Conservation (phyloP, 2,888 invertebrate species). For the Lacanobia wlatinum region DNA sequence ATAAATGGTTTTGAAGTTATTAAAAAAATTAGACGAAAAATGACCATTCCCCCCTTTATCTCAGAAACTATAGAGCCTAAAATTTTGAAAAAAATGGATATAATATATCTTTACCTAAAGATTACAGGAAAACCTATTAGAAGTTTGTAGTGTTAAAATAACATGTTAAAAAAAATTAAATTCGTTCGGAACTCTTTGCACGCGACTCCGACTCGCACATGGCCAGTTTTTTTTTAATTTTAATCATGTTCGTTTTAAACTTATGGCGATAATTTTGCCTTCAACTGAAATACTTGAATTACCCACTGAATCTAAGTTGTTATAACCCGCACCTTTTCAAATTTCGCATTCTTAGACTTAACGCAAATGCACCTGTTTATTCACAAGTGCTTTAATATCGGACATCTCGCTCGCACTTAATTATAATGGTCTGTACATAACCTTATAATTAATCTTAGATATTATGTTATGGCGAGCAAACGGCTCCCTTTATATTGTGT, state of each 20-base stretch:
- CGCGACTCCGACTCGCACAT: no score
- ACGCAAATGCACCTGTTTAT: not conserved
- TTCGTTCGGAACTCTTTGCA: no score
- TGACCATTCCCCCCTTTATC: no score
- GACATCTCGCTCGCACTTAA: slow-evolving; percentile 11
- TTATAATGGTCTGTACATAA: not conserved
- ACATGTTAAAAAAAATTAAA: no score
- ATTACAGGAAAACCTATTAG: no score
- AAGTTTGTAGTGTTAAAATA: no score
- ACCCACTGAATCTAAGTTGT: not conserved
- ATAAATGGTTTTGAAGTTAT: no score
- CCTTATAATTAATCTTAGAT: slow-evolving; percentile 20
- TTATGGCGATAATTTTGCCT: not conserved
- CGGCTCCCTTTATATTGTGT: not conserved
- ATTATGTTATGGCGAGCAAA: slow-evolving; percentile 4
- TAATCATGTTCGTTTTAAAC: not conserved
- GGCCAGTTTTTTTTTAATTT: no score
- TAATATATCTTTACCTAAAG: no score
- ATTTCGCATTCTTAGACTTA: not conserved
- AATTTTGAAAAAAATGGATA: no score
- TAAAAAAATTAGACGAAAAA: no score
- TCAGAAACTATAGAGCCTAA: no score
- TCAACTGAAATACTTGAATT: slow-evolving; percentile 1
- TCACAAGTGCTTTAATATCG: slow-evolving; percentile 1
- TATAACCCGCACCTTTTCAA: not conserved